Evolutionary conservation across 2,888 invertebrate species (phyloP).

Genomic region (Xestia xanthographa): DNA sequence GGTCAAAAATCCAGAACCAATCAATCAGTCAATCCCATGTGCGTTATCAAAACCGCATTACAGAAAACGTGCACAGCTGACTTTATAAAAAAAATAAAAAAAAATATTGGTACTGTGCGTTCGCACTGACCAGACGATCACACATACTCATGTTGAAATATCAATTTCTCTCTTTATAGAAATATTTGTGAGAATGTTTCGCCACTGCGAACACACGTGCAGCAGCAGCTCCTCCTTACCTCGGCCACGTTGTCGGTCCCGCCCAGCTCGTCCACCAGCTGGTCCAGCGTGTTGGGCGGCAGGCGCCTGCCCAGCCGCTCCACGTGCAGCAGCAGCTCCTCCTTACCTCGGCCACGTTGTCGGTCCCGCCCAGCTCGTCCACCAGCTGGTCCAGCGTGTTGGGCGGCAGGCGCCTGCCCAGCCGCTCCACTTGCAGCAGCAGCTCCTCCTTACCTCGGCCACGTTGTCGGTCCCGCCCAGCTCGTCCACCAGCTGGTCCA

Average conservation of each 20-base stretch:
- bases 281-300: slow-evolving; percentile 99
- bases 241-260: slow-evolving; percentile 99
- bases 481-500: slow-evolving; percentile 99
- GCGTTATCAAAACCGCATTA: too few relatives aligned
- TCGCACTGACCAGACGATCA: too few relatives aligned
- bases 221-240: too few relatives aligned
- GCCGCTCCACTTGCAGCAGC: slow-evolving; percentile 94
- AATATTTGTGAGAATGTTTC: not conserved
- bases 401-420: slow-evolving; percentile 97
- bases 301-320: slow-evolving; percentile 96
- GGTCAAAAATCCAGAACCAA: not conserved
- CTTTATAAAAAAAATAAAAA: too few relatives aligned
- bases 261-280: slow-evolving; percentile 99
- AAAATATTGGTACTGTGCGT: too few relatives aligned
- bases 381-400: slow-evolving; percentile 99
- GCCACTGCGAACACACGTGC: not conserved
- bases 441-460: slow-evolving; percentile 95
- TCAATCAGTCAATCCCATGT: too few relatives aligned
- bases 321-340: too few relatives aligned
- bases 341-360: slow-evolving; percentile 99
- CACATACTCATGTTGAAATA: too few relatives aligned
- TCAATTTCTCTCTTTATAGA: too few relatives aligned
- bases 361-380: slow-evolving; percentile 99
- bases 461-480: slow-evolving; percentile 99
- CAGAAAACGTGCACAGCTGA: too few relatives aligned